These are phyloP conservation scores for Liopterus haemorrhoidalis DNA, from an alignment of 2,888 invertebrate species.

Conservation along the genomic window DNA sequence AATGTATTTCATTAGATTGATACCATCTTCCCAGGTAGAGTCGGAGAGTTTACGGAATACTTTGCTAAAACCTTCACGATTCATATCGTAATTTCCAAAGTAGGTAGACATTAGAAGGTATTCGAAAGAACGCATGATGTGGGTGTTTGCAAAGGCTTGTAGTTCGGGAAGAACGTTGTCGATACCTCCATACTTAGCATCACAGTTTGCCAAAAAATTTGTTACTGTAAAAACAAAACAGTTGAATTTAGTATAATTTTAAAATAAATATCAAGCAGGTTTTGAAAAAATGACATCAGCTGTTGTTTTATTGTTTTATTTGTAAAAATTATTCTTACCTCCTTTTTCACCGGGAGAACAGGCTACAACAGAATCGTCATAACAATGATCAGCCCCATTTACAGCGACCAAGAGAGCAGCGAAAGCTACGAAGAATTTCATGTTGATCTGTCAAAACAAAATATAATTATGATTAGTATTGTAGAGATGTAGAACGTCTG, in stretches of 20 bases:
- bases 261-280: slow-evolving; percentile 9
- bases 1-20: slow-evolving; percentile 72
- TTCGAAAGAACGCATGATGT: slow-evolving; percentile 68
- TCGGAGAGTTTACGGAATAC: slow-evolving; percentile 70
- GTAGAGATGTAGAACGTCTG: no score
- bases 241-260: slow-evolving; percentile 7
- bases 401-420: slow-evolving; percentile 49
- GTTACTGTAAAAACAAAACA: slow-evolving; percentile 24
- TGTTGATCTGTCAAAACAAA: slow-evolving; percentile 40
- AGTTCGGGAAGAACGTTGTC: slow-evolving; percentile 48
- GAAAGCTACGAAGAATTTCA: slow-evolving; percentile 55
- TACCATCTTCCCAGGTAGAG: slow-evolving; percentile 64
- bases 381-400: slow-evolving; percentile 53
- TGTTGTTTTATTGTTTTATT: not conserved
- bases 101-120: slow-evolving; percentile 68
- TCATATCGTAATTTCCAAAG: slow-evolving; percentile 70
- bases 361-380: slow-evolving; percentile 51
- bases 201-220: slow-evolving; percentile 51
- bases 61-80: slow-evolving; percentile 70
- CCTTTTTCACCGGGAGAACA: slow-evolving; percentile 42
- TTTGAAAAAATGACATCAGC: not conserved
- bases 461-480: no score
- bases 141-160: slow-evolving; percentile 55
- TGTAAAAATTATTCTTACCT: no score
- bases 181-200: slow-evolving; percentile 59